phyloP scores from a whole-genome alignment of 2,113 vertebrate species.

The Stomatorhinus ivindoensis region DNA sequence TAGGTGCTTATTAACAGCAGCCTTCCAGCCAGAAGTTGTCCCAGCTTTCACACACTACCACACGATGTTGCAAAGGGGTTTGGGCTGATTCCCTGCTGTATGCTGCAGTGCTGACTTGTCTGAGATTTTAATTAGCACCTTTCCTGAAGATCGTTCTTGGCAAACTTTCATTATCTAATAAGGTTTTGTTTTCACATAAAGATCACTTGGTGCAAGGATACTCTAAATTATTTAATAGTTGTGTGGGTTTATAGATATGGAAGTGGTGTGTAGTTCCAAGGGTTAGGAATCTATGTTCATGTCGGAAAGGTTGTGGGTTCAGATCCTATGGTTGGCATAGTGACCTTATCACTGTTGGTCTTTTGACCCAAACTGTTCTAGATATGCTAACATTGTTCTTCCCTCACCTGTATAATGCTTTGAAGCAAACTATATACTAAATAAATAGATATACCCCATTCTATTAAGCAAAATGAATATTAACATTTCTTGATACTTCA shows the following conservation, averaged over 20 bases:
- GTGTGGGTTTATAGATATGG: neutral
- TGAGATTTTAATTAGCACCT: slow-evolving; percentile 1
- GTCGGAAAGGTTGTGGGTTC: neutral
- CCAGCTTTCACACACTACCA: neutral
- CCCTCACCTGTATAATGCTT: neutral
- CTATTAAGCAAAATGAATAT: neutral
- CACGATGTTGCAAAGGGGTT: neutral
- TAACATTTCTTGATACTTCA: neutral
- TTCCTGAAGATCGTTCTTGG: neutral
- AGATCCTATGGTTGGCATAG: neutral
- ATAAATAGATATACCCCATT: neutral
- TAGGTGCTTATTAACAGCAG: neutral
- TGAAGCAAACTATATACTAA: neutral
- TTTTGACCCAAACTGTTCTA: neutral
- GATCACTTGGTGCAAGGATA: neutral
- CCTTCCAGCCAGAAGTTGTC: neutral
- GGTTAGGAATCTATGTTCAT: neutral
- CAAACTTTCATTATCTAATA: neutral
- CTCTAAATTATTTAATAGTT: neutral
- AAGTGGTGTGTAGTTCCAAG: neutral
- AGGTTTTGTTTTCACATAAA: neutral
- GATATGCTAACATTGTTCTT: neutral
- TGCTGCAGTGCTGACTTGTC: neutral
- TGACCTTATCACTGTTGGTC: neutral
- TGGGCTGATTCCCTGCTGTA: neutral